phyloP scores from a whole-genome alignment of 2,888 invertebrate species.

The Tanytarsus gracilentus region DNA sequence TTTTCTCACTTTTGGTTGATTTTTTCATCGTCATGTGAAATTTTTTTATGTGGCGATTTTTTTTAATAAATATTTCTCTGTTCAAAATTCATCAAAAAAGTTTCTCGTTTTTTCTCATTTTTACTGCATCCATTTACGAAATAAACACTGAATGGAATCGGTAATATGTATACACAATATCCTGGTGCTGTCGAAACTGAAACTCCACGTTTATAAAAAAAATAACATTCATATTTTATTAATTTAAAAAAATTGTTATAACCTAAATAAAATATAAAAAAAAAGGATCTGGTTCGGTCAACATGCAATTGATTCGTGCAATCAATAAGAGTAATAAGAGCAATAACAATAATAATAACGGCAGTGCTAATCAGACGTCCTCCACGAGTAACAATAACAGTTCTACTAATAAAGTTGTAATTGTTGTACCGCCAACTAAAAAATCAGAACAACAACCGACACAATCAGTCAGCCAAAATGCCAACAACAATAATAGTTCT shows the following conservation, averaged over 20 bases:
- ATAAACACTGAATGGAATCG: constrained; percentile 5
- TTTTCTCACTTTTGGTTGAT: too few relatives aligned
- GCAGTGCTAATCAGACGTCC: constrained; percentile 10
- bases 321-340: constrained; percentile 23
- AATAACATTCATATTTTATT: background rate
- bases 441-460: background rate
- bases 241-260: background rate
- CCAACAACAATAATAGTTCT: constrained; percentile 21
- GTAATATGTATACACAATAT: too few relatives aligned
- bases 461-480: background rate
- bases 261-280: background rate
- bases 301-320: constrained; percentile 26
- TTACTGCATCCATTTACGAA: constrained; percentile 16
- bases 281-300: constrained; percentile 20
- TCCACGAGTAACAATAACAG: background rate
- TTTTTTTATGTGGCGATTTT: background rate
- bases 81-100: background rate
- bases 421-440: constrained; percentile 2
- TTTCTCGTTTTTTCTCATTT: constrained; percentile 25
- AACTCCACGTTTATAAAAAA: background rate
- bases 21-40: too few relatives aligned
- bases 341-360: constrained; percentile 21
- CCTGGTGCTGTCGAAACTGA: too few relatives aligned
- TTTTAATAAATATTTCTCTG: background rate
- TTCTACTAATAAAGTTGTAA: constrained; percentile 10